phyloP scores from a whole-genome alignment of 2,888 invertebrate species.

The Drosophila nr. fundita region DNA sequence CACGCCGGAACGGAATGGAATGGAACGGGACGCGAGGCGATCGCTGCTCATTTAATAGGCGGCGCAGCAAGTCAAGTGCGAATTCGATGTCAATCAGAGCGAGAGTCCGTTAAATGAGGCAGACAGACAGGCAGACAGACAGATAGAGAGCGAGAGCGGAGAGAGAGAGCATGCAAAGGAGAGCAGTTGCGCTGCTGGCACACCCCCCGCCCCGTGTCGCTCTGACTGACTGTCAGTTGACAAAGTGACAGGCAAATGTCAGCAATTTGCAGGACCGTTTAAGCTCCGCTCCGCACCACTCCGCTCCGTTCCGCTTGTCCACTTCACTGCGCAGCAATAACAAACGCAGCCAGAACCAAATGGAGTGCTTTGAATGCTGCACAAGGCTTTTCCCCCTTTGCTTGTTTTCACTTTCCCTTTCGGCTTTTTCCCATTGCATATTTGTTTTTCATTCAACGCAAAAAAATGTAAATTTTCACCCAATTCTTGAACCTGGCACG shows the following conservation, averaged over 20 bases:
- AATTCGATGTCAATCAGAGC: constrained; percentile 69
- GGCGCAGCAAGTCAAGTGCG: constrained; percentile 74
- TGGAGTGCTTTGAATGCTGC: not conserved
- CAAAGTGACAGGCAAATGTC: constrained; percentile 76
- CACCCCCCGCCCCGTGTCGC: not conserved
- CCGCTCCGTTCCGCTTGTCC: constrained; percentile 61
- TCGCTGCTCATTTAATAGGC: constrained; percentile 63
- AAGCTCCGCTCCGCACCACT: constrained; percentile 55
- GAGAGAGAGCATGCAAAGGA: not conserved
- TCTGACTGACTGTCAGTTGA: constrained; percentile 42
- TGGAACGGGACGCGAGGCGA: not conserved
- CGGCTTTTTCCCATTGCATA: constrained; percentile 21
- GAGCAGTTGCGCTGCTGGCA: not conserved
- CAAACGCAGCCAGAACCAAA: constrained; percentile 33
- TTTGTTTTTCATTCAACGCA: constrained; percentile 13
- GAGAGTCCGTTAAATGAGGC: constrained; percentile 40
- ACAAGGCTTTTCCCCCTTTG: constrained; percentile 31
- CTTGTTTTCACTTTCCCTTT: not conserved
- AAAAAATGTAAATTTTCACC: constrained; percentile 79
- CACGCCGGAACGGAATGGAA: too few species aligned
- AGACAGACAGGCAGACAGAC: not conserved
- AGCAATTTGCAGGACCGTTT: constrained; percentile 71
- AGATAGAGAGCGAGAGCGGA: not conserved
- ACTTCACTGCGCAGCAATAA: constrained; percentile 72
- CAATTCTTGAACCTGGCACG: constrained; percentile 70